Evolutionary conservation across 1,140 invertebrate species (phyloP).

Genomic region (Danaus plexippus): DNA sequence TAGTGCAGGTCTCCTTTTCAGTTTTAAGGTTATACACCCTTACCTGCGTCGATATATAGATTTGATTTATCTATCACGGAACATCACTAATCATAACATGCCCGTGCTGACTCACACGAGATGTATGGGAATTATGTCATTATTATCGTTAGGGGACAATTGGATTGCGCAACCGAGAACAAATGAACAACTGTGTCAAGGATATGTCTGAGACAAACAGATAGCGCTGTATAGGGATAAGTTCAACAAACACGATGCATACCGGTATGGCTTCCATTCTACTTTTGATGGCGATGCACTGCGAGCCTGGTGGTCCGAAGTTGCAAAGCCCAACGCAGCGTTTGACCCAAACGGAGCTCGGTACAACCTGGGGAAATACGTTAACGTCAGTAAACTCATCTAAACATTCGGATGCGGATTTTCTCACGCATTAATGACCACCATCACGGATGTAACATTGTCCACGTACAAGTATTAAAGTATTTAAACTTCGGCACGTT

Average conservation of each 20-base stretch:
- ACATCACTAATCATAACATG: constrained; percentile 13
- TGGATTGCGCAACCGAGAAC: constrained; percentile 30
- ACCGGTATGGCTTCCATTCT: constrained; percentile 47
- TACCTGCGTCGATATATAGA: constrained; percentile 29
- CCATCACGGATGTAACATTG: constrained; percentile 42
- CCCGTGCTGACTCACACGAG: constrained; percentile 11
- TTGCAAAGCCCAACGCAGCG: constrained; percentile 66
- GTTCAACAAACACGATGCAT: constrained; percentile 23
- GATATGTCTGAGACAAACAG: constrained; percentile 15
- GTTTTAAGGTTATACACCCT: constrained; percentile 55
- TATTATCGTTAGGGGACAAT: constrained; percentile 39
- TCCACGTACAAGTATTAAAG: constrained; percentile 27
- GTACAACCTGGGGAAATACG: constrained; percentile 62
- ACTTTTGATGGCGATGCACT: constrained; percentile 42
- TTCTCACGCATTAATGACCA: constrained; percentile 50
- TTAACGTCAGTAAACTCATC: constrained; percentile 33
- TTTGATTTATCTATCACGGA: constrained; percentile 4
- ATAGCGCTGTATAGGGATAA: neutral
- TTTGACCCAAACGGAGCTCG: constrained; percentile 65
- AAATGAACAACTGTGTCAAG: constrained; percentile 49
- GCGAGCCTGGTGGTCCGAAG: constrained; percentile 34
- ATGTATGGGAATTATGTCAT: constrained; percentile 38
- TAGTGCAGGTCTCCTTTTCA: constrained; percentile 49
- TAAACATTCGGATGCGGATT: constrained; percentile 40
- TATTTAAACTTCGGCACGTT: constrained; percentile 22